Percentiles rank a stretch among this genome's conserved stretches.
Conservation (phyloP, 2,888 invertebrate genomes). For the Blastobasis lacticolella region DNA sequence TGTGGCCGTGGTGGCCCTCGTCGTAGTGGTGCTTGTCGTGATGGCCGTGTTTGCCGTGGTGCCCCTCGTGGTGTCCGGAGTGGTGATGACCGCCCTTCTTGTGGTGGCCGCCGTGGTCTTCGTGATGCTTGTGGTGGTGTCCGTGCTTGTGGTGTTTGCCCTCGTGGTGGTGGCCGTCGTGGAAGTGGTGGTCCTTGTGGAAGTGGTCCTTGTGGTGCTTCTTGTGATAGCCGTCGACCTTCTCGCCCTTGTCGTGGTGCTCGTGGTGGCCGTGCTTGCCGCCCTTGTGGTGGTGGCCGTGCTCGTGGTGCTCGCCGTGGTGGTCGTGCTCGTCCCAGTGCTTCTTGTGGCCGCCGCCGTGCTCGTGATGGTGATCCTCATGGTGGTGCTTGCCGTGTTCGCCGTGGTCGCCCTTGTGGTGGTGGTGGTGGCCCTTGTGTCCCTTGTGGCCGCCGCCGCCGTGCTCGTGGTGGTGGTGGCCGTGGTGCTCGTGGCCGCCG, state of each 20-base stretch:
- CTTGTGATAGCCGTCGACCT: slow-evolving; percentile 87
- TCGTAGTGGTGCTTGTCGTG: slow-evolving; percentile 87
- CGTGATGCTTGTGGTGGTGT: slow-evolving; percentile 82
- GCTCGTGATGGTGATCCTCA: slow-evolving; percentile 81
- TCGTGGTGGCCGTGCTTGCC: slow-evolving; percentile 87
- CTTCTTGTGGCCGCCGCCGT: slow-evolving; percentile 85
- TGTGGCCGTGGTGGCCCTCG: slow-evolving; percentile 84
- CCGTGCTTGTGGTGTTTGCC: slow-evolving; percentile 88
- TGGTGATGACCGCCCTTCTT: slow-evolving; percentile 88
- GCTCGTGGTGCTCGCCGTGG: slow-evolving; percentile 83
- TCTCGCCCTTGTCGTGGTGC: slow-evolving; percentile 88
- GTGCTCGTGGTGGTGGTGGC: slow-evolving; percentile 79
- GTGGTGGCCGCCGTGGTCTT: slow-evolving; percentile 82
- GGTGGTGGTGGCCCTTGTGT: slow-evolving; percentile 82
- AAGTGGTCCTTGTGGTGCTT: slow-evolving; percentile 91
- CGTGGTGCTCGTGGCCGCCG: slow-evolving; percentile 79
- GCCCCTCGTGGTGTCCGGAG: slow-evolving; percentile 83
- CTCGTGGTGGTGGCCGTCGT: slow-evolving; percentile 88
- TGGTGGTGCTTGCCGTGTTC: slow-evolving; percentile 85
- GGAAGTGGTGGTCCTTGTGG: slow-evolving; percentile 91
- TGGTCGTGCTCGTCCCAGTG: slow-evolving; percentile 85
- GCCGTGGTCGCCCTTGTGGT: slow-evolving; percentile 84
- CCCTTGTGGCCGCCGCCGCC: slow-evolving; percentile 85
- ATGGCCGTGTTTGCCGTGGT: slow-evolving; percentile 85
- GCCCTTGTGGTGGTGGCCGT: slow-evolving; percentile 84